Base-by-base conservation (phyloP, 2,888 invertebrate species). In the Drosophila austrosaltans region DNA sequence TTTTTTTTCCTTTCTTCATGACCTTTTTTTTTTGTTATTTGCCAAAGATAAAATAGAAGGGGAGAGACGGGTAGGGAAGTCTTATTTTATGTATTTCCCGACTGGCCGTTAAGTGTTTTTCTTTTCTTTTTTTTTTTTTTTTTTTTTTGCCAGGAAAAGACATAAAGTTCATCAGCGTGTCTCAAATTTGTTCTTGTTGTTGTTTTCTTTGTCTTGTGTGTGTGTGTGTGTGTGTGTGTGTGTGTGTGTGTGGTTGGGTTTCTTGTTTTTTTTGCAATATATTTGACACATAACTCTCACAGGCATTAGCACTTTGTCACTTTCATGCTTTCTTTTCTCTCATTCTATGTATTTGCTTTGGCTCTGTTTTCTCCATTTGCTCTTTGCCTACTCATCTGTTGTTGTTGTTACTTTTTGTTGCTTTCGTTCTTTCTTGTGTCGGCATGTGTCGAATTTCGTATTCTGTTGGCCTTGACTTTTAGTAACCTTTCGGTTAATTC, bases 401-500 rank as follows among this genome's bases (percentile, higher is more conserved):
- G 39, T 44, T 57, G 7, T 56, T 53, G n/a, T n/a, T 59, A 12
- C 39, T 39, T 71, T 56, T 39, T 44, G 28, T 53, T 48, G 42
- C 48, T 60, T 10, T 16, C 53, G 12, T 57, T 57, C 20, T 57
- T 22, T 54, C 53, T 30, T 67, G 64, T 16, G 16, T 16, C 53
- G 67, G 69, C 78, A 72, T 80, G 81, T 82, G 81, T 76, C 72
- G 74, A 74, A 76, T 85, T 85, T 82, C 69, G 75, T 80, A 39
- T 36, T 36, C 22, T 76, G 75, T 72, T 78, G 88, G 82, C 87
- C 87, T 89, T 87, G 87, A 87, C 87, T 89, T 81, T 72, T 73
- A 84, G 83, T 87, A 87, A 87, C 89, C 87, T 87, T 81, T 78
- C 77, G 75, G 76, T 76, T 87, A 81, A 85, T 83, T 83, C 79